Conservation (phyloP, 1,140 invertebrate species). For the Pinna nobilis region DNA sequence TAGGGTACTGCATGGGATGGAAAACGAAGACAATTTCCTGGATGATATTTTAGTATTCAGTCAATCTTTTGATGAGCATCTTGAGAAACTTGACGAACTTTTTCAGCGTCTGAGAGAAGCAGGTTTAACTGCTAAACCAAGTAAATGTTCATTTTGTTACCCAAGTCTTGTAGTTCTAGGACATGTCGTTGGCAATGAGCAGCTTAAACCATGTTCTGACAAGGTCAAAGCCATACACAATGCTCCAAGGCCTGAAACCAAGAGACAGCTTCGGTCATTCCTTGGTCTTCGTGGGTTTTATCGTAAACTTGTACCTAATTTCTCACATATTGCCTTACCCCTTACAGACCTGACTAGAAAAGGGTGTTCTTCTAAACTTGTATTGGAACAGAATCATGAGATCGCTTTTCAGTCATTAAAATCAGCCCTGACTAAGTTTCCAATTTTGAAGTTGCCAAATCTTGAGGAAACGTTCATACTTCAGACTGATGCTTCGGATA, state of each 20-base stretch:
- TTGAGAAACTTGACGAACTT: not conserved
- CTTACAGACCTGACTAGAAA: constrained; percentile 47
- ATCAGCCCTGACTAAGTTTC: not conserved
- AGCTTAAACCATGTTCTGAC: constrained; percentile 1
- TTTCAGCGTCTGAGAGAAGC: not conserved
- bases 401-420: constrained; percentile 27
- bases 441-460: constrained; percentile 37
- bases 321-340: constrained; percentile 66
- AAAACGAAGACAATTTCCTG: constrained; percentile 7
- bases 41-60: constrained; percentile 43
- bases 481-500: constrained; percentile 41
- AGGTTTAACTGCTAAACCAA: not conserved
- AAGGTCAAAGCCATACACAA: constrained; percentile 13
- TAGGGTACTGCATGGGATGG: not conserved
- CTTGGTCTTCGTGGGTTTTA: constrained; percentile 35
- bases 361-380: not conserved
- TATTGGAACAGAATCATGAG: constrained; percentile 10
- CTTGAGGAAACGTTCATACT: constrained; percentile 36
- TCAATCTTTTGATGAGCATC: constrained; percentile 1
- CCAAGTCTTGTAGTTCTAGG: constrained; percentile 4
- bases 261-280: constrained; percentile 59
- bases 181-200: constrained; percentile 1
- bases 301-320: constrained; percentile 69
- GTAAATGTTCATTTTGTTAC: not conserved
- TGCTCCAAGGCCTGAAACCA: constrained; percentile 1